phyloP scores from a whole-genome alignment of 2,797 vertebrate genomes.

The Sebastes kiyomatsui region DNA sequence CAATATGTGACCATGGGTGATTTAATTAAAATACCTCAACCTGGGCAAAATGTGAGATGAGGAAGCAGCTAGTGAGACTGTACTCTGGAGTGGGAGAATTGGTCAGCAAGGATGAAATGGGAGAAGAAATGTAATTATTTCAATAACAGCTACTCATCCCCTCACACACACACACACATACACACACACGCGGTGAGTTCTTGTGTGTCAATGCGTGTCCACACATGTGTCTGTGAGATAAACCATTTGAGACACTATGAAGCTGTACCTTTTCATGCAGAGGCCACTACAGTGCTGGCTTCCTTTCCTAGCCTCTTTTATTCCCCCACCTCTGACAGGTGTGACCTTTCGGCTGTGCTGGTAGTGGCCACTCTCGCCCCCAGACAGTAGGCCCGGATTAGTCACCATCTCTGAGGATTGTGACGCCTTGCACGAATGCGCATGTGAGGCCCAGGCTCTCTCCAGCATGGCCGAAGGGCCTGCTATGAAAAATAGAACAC shows the following conservation, averaged over 20 bases:
- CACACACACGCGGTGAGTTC: not conserved
- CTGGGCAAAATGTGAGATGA: slow-evolving; percentile 15
- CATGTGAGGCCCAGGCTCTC: slow-evolving; percentile 70
- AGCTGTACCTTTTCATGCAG: slow-evolving; percentile 42
- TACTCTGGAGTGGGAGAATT: not conserved
- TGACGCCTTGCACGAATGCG: slow-evolving; percentile 63
- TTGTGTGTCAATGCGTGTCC: not conserved
- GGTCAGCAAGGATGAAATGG: slow-evolving; percentile 12
- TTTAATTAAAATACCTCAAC: slow-evolving; percentile 41
- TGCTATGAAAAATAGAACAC: slow-evolving; percentile 84
- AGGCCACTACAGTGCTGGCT: slow-evolving; percentile 39
- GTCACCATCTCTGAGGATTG: slow-evolving; percentile 74
- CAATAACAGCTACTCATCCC: not conserved
- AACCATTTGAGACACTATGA: slow-evolving; percentile 40
- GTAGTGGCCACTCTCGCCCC: slow-evolving; percentile 64
- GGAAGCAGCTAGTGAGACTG: not conserved
- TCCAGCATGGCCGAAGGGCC: slow-evolving; percentile 73
- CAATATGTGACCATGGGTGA: slow-evolving; percentile 28
- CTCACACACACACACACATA: not conserved
- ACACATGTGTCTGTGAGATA: slow-evolving; percentile 3
- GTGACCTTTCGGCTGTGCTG: slow-evolving; percentile 79
- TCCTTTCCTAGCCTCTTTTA: slow-evolving; percentile 47
- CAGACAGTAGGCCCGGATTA: slow-evolving; percentile 76
- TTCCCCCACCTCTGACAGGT: slow-evolving; percentile 73
- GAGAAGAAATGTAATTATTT: slow-evolving; percentile 40